A percentile compares a stretch with the other conserved stretches of the same genome.
These are phyloP conservation scores for Eueremaeus valkanovi DNA, from an alignment of 2,888 invertebrate genomes.

Conservation along the genomic window DNA sequence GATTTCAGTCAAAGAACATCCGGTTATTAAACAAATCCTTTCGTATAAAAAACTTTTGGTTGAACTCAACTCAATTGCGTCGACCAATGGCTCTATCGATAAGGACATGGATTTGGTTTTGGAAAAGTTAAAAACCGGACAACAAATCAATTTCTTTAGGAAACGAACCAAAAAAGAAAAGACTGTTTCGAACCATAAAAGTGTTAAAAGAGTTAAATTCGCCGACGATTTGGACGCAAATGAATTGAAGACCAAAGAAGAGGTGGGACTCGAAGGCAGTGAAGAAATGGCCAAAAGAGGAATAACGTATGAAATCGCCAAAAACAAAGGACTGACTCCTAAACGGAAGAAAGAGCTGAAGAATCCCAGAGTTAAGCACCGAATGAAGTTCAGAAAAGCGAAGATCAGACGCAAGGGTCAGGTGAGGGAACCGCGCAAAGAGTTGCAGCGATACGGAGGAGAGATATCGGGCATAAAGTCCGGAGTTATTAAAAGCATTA, in stretches of 20 bases:
- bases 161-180: slow-evolving; percentile 17
- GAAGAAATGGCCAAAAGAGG: slow-evolving; percentile 61
- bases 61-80: slow-evolving; percentile 11
- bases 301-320: slow-evolving; percentile 84
- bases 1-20: slow-evolving; percentile 71
- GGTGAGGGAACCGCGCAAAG: slow-evolving; percentile 74
- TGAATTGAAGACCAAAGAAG: too few relatives aligned
- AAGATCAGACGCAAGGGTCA: slow-evolving; percentile 89
- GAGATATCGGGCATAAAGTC: slow-evolving; percentile 92
- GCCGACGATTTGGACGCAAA: slow-evolving; percentile 51
- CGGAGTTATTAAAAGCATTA: slow-evolving; percentile 80
- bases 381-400: slow-evolving; percentile 86
- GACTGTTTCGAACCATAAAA: slow-evolving; percentile 46
- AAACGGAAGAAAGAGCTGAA: slow-evolving; percentile 83
- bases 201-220: slow-evolving; percentile 48
- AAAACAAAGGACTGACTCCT: slow-evolving; percentile 91
- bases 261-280: slow-evolving; percentile 38
- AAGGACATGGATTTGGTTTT: neutral
- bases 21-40: slow-evolving; percentile 77
- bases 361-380: slow-evolving; percentile 92
- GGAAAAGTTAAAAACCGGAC: slow-evolving; percentile 52
- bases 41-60: slow-evolving; percentile 60
- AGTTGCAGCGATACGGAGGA: slow-evolving; percentile 76
- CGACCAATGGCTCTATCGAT: neutral
- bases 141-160: slow-evolving; percentile 28